phyloP scores from a whole-genome alignment of 2,113 vertebrate species.

The Clarias batrachus region DNA sequence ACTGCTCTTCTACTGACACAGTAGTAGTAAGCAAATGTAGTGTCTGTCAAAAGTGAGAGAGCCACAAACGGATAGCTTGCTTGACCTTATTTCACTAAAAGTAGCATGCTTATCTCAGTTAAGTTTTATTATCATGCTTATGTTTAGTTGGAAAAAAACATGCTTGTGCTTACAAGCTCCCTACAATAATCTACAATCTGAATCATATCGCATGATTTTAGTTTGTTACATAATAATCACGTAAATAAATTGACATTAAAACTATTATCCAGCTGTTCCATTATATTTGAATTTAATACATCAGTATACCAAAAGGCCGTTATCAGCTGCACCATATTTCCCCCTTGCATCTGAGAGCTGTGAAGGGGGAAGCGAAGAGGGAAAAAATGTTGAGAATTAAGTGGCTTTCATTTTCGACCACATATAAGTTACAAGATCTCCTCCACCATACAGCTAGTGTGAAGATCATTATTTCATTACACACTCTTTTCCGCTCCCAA shows the following conservation, averaged over 20 bases:
- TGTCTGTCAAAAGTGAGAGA: background rate
- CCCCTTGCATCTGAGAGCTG: background rate
- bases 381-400: background rate
- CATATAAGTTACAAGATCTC: background rate
- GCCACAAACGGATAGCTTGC: background rate
- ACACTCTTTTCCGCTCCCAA: constrained; percentile 53
- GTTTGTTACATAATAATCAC: background rate
- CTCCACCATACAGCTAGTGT: background rate
- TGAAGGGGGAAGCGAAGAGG: background rate
- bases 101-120: background rate
- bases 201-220: background rate
- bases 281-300: background rate
- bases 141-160: background rate
- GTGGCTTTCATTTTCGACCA: constrained; percentile 4
- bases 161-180: background rate
- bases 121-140: background rate
- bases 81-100: background rate
- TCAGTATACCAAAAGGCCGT: background rate
- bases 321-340: background rate
- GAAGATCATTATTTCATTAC: background rate
- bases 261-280: background rate
- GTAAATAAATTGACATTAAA: too few relatives aligned
- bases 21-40: background rate
- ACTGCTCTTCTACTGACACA: background rate
- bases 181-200: background rate